Conservation (phyloP, 1,140 invertebrate species). For the silkworm (Bombyx mori) region ASM3026992v2 NC_085121.1:2113501-2114000, state of each 20-base stretch:
- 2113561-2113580: constrained; percentile 72
- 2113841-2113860: no score
- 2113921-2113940: no score
- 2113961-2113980: not conserved
- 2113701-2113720: constrained; percentile 36
- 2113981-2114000: constrained; percentile 45
- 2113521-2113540: not conserved
- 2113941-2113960: no score
- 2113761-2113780: no score
- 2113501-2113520: not conserved
- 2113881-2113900: no score
- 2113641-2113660: constrained; percentile 86
- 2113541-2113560: not conserved
- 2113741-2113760: no score
- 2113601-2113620: constrained; percentile 49
- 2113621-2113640: constrained; percentile 68
- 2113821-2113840: no score
- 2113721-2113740: no score
- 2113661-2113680: constrained; percentile 84
- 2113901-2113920: no score
- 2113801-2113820: no score
- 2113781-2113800: no score
- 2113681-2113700: constrained; percentile 68
- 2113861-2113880: no score
- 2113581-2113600: constrained; percentile 61